Evolutionary conservation across 2,113 vertebrate species (phyloP).

Genomic region (Tonatia bakeri): DNA sequence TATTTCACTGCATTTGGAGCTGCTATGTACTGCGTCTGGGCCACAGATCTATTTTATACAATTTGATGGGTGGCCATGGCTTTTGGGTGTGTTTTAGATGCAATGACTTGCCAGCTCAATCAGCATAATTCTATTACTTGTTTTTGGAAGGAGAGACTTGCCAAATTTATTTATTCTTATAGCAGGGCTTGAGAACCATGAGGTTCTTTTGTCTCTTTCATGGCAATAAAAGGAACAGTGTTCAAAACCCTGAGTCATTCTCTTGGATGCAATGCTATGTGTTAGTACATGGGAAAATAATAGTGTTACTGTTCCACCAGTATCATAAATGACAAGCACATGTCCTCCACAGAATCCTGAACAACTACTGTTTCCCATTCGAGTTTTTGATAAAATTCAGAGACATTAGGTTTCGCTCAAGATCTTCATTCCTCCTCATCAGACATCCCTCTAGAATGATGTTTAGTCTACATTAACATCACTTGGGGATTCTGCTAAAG

Average conservation of each 20-base stretch:
- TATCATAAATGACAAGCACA: background rate
- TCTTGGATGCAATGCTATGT: background rate
- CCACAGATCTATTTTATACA: background rate
- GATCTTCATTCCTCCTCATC: background rate
- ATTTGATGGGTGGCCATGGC: background rate
- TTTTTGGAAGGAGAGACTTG: background rate
- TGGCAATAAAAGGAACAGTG: background rate
- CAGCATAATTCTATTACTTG: slow-evolving; percentile 22
- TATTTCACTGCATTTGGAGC: background rate
- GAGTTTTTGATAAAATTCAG: background rate
- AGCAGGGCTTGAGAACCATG: background rate
- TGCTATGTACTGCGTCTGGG: background rate
- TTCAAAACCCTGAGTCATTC: background rate
- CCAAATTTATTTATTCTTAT: background rate
- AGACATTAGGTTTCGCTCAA: background rate
- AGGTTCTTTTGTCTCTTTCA: background rate
- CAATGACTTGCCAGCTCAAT: background rate
- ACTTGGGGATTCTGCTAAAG: background rate
- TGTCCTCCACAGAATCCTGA: background rate
- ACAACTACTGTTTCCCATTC: background rate
- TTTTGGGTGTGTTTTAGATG: background rate
- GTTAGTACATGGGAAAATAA: background rate
- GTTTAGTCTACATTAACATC: background rate
- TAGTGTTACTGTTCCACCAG: background rate
- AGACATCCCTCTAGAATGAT: background rate